Base-by-base conservation (phyloP, 2,888 invertebrate species). In the Drosophila borealis region DNA sequence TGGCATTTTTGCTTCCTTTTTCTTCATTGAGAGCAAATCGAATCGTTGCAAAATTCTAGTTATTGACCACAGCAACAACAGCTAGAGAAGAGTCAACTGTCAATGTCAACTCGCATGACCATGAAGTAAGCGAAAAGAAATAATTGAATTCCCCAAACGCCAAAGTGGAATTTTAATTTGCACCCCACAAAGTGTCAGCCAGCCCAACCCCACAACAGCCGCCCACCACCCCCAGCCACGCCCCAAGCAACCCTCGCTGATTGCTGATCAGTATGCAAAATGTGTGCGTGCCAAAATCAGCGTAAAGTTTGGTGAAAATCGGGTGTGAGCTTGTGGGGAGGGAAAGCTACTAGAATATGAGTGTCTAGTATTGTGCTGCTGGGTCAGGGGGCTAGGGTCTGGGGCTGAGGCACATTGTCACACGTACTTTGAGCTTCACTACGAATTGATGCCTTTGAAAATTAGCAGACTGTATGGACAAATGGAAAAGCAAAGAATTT, bases 81-180 rank as follows among this genome's bases (percentile, higher is more conserved):
- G 19, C 39, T 39, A 51, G 36, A 39, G 39, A 54, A 59, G 36
- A 61, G 46, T 60, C 73, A 76, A 79, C 69, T 70, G 66, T 73
- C 75, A 83, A 86, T 86, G 77, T 83, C 83, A 86, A 68, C 86
- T 81, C 74, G 72, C 69, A 80, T 72, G 88, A 67, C 76, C 68
- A 62, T 67, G 55, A 72, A 67, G 77, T 64, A 67, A 56, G 57
- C 48, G 69, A 80, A 75, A 84, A 45, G 65, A 66, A 85, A 83
- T 90, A 89, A 89, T 89, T 90, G 90, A 90, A 89, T 90, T 89
- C 88, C 86, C 86, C 71, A 80, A 89, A 88, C 81, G 90, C 82
- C 90, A 90, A 90, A 90, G 78, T 79, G 89, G 90, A 89, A 89
- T 90, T 89, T 89, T 90, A 89, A 89, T 90, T 89, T 88, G 78